These are phyloP conservation scores for Epinotia brunnichana DNA, from an alignment of 2,888 invertebrate genomes.

Conservation along the genomic window DNA sequence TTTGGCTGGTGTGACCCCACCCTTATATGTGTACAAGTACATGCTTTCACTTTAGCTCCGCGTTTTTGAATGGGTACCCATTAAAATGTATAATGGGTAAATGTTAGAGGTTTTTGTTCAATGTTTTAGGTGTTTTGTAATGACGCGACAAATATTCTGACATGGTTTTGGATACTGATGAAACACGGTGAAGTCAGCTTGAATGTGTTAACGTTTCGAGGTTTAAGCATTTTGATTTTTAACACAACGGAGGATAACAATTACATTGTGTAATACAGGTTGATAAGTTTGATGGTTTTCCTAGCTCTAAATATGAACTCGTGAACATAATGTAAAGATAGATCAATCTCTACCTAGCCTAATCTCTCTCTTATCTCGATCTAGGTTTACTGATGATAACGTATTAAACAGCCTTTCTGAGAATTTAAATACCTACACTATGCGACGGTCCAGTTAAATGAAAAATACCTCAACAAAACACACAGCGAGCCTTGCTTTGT, in stretches of 20 bases:
- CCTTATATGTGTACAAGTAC: conserved; percentile 37
- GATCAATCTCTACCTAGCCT: too few species aligned
- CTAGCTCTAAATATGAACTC: not conserved
- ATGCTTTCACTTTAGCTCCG: conserved; percentile 43
- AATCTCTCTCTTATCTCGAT: too few species aligned
- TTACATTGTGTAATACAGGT: not conserved
- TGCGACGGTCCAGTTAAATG: conserved; percentile 26
- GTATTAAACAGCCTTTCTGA: not conserved
- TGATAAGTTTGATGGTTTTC: too few species aligned
- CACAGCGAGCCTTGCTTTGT: conserved; percentile 35
- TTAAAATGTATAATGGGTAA: conserved; percentile 39
- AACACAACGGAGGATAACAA: not conserved
- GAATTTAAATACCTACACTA: conserved; percentile 29
- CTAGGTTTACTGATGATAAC: not conserved
- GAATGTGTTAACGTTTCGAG: conserved; percentile 19
- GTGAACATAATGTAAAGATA: not conserved
- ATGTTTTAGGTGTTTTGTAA: conserved; percentile 18
- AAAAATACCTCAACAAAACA: conserved; percentile 28
- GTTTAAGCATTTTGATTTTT: not conserved
- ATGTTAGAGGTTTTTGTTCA: conserved; percentile 24
- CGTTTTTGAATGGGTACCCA: conserved; percentile 37
- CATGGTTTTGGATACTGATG: conserved; percentile 23
- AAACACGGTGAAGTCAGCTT: conserved; percentile 17
- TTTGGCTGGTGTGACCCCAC: conserved; percentile 44
- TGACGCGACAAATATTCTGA: conserved; percentile 31